A percentile compares a stretch with the other conserved stretches of the same genome.
These are phyloP conservation scores for Pogonognathellus flavescens DNA, from an alignment of 1,140 invertebrate genomes.

Conservation along the genomic window DNA sequence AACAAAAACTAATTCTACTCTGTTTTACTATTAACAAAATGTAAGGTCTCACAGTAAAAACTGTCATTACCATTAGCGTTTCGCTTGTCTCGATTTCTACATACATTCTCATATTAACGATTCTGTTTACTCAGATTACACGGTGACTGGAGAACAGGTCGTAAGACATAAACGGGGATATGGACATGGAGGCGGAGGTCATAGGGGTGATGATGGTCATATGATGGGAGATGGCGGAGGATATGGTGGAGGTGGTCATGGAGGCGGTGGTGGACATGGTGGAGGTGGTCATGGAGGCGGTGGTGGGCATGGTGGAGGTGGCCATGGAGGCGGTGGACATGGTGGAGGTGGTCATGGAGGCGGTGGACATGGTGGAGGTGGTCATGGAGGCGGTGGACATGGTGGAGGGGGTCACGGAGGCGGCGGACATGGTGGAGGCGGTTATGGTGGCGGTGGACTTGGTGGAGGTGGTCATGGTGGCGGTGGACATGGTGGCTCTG, in stretches of 20 bases:
- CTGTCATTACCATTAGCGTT: too few species aligned
- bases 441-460: neutral
- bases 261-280: neutral
- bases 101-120: too few species aligned
- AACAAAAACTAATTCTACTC: too few species aligned
- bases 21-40: too few species aligned
- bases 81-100: too few species aligned
- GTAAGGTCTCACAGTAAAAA: too few species aligned
- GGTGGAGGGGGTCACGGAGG: neutral
- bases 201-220: neutral
- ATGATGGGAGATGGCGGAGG: too few species aligned
- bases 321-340: neutral
- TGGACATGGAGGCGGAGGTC: neutral
- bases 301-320: neutral
- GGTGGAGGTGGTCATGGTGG: neutral
- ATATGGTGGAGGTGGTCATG: neutral
- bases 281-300: neutral
- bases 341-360: neutral
- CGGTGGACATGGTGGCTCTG: too few species aligned
- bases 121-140: too few species aligned
- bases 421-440: neutral
- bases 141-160: neutral
- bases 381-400: neutral
- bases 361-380: neutral
- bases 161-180: neutral